These are phyloP conservation scores for Sylvia borin DNA, from an alignment of 2,797 vertebrate genomes.

Conservation along the genomic window DNA sequence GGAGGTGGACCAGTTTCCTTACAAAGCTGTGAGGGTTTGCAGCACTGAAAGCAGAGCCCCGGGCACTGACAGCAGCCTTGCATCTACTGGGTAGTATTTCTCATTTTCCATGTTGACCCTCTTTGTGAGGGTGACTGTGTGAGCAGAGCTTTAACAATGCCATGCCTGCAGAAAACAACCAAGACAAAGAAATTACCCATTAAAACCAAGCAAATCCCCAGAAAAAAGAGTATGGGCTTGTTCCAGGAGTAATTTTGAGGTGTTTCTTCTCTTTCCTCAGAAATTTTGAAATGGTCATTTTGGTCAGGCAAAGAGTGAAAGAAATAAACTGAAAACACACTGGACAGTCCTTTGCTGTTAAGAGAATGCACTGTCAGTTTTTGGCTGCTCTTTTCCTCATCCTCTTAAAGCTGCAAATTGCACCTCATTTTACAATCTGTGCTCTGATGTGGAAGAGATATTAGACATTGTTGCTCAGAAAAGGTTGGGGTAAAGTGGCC, in stretches of 20 bases:
- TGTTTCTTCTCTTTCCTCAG: neutral
- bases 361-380: neutral
- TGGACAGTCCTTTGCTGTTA: neutral
- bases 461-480: slow-evolving; percentile 43
- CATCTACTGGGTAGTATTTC: neutral
- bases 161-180: neutral
- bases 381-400: neutral
- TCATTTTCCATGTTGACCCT: accelerated
- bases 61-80: neutral
- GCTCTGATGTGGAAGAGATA: slow-evolving; percentile 49
- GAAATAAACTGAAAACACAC: slow-evolving; percentile 8
- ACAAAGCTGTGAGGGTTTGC: neutral
- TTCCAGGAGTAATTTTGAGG: neutral
- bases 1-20: neutral
- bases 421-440: slow-evolving; percentile 33
- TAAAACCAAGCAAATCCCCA: neutral
- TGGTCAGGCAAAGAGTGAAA: neutral
- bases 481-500: slow-evolving; percentile 23
- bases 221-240: neutral
- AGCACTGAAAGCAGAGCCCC: neutral
- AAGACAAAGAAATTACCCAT: neutral
- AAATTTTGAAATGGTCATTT: slow-evolving; percentile 14
- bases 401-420: slow-evolving; percentile 39
- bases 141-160: neutral
- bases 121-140: neutral